A percentile compares a stretch with the other conserved stretches of the same genome.
Conservation (phyloP, 2,797 vertebrate species). For the Anabacerthia variegaticeps region DNA sequence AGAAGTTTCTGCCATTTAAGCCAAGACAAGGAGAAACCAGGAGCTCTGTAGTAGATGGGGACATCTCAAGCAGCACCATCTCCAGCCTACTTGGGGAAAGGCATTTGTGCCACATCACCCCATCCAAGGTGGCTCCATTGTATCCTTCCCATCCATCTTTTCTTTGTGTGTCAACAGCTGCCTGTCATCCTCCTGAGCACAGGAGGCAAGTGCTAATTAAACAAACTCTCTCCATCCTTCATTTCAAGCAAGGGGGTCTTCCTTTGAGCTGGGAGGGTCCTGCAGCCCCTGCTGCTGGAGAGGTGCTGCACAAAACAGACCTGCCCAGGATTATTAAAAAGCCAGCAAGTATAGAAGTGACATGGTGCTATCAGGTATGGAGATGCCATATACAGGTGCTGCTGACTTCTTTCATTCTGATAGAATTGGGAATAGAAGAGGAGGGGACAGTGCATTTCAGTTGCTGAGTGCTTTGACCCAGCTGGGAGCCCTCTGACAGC, state of each 20-base stretch:
- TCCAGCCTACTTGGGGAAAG: background rate
- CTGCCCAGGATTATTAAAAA: background rate
- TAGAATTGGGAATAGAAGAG: background rate
- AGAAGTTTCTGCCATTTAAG: slow-evolving; percentile 19
- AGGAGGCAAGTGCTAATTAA: background rate
- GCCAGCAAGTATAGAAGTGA: background rate
- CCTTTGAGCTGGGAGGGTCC: background rate
- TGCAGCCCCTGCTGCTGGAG: background rate
- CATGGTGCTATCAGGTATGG: background rate
- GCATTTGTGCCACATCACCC: background rate
- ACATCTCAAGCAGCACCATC: background rate
- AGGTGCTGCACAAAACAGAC: background rate
- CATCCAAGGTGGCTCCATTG: background rate
- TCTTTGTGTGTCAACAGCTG: rapidly evolving
- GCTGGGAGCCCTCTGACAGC: background rate
- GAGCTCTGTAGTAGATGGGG: background rate
- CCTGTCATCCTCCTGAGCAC: background rate
- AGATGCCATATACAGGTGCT: background rate
- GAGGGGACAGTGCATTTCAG: background rate
- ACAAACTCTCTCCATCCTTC: background rate
- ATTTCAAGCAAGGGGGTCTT: rapidly evolving
- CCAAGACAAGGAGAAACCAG: background rate
- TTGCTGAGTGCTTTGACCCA: background rate
- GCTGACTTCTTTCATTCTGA: background rate
- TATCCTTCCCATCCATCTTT: background rate